phyloP scores from a whole-genome alignment of 2,797 vertebrate genomes.

The Hapalemur alaotrensis region DNA sequence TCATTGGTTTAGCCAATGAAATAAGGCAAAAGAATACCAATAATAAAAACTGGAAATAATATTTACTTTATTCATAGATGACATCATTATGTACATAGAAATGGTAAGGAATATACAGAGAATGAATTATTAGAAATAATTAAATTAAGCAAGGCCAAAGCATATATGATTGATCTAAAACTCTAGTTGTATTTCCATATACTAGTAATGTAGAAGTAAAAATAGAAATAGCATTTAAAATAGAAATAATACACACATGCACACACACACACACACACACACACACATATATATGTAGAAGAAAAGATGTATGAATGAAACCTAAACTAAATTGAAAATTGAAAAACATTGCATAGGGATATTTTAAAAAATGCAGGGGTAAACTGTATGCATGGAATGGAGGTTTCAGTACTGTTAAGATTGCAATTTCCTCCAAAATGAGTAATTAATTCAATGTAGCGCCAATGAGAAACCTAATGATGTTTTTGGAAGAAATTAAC shows the following conservation, averaged over 20 bases:
- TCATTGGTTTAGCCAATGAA: neutral
- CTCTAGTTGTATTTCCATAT: neutral
- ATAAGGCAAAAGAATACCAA: neutral
- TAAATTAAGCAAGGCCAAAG: neutral
- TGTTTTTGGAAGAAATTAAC: neutral
- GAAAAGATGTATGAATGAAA: neutral
- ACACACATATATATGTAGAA: neutral
- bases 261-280: too few relatives aligned
- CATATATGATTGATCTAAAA: neutral
- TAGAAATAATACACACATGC: neutral
- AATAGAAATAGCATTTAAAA: neutral
- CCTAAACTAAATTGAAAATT: neutral
- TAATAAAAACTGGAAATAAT: neutral
- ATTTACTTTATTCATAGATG: neutral
- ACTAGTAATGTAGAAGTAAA: neutral
- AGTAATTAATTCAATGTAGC: neutral
- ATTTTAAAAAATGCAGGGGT: neutral
- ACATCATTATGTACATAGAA: neutral
- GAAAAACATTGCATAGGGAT: neutral
- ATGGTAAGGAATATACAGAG: neutral
- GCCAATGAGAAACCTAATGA: neutral
- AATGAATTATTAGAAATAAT: neutral
- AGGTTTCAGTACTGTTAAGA: neutral
- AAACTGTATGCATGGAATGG: neutral
- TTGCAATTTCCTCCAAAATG: neutral